Evolutionary conservation across 2,888 invertebrate species (phyloP).

Genomic region (Polylopha cassiicola): DNA sequence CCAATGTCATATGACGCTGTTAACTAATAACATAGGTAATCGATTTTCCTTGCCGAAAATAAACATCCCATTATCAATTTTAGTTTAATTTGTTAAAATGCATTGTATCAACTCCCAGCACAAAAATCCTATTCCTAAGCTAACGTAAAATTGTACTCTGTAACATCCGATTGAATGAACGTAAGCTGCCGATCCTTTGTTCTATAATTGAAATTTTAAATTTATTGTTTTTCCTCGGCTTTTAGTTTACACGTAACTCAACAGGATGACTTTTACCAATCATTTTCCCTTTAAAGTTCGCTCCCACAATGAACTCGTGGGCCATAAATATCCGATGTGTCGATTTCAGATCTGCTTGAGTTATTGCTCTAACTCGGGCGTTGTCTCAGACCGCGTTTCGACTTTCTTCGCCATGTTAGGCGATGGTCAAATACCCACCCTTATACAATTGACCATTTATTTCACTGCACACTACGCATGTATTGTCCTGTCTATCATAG

Average conservation of each 20-base stretch:
- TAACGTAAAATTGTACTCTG: no score
- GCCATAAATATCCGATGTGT: slow-evolving; percentile 45
- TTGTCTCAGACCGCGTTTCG: slow-evolving; percentile 37
- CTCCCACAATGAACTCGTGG: slow-evolving; percentile 30
- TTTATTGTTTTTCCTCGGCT: no score
- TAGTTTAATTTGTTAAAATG: no score
- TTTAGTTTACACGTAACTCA: slow-evolving; percentile 6
- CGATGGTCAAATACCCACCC: slow-evolving; percentile 43
- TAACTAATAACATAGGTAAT: no score
- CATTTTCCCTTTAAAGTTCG: slow-evolving; percentile 18
- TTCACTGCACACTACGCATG: slow-evolving; percentile 13
- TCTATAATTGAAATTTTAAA: no score
- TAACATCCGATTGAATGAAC: no score
- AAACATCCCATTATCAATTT: no score
- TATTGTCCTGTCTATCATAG: slow-evolving; percentile 19
- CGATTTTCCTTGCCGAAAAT: no score
- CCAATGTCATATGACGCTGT: no score
- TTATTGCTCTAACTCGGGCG: slow-evolving; percentile 45
- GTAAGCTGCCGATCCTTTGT: no score
- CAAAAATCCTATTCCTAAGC: no score
- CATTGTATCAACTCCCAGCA: no score
- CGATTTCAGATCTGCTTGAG: slow-evolving; percentile 57
- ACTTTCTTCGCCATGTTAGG: slow-evolving; percentile 69
- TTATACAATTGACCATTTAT: slow-evolving; percentile 19
- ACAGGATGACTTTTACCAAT: slow-evolving; percentile 29